Percentiles rank a stretch among this genome's conserved stretches.
phyloP scores from a whole-genome alignment of 2,113 vertebrate genomes.

The Hippocampus mohnikei region DNA sequence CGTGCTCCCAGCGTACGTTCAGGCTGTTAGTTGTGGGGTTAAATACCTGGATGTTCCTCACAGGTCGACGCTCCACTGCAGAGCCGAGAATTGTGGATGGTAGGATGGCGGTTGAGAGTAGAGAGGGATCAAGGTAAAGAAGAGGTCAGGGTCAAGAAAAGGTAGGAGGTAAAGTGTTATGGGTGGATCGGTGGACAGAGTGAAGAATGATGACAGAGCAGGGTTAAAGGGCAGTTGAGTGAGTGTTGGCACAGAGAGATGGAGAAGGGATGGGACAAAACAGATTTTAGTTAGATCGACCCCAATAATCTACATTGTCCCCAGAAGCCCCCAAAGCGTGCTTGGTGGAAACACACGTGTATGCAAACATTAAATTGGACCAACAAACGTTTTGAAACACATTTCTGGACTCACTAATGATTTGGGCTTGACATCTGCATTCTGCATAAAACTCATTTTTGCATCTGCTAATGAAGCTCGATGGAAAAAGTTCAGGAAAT shows the following conservation, averaged over 20 bases:
- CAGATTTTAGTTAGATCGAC: not conserved
- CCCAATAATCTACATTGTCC: not conserved
- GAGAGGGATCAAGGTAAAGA: conserved; percentile 8
- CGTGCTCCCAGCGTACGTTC: conserved; percentile 91
- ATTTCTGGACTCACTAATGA: too few species aligned
- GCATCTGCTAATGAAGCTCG: not conserved
- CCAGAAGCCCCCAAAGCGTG: not conserved
- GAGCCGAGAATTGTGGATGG: conserved; percentile 8
- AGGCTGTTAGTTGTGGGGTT: conserved; percentile 90
- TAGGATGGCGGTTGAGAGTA: not conserved
- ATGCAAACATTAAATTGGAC: not conserved
- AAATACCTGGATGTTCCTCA: conserved; percentile 85
- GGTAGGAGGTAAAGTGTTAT: conserved; percentile 6
- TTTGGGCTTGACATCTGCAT: not conserved
- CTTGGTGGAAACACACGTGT: not conserved
- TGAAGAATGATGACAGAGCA: conserved; percentile 3
- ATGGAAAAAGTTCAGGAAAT: not conserved
- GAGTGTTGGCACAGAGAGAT: conserved; percentile 14
- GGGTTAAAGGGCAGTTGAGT: conserved; percentile 9
- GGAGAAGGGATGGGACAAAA: conserved; percentile 2
- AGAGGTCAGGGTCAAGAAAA: conserved; percentile 13
- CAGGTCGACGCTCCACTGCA: conserved; percentile 84
- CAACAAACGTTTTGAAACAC: not conserved
- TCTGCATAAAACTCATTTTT: not conserved
- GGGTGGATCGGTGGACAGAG: conserved; percentile 10